Percentiles rank a stretch among this genome's conserved stretches.
These are phyloP conservation scores for Acipenser ruthenus DNA, from an alignment of 2,797 vertebrate genomes.

Conservation along the genomic window DNA sequence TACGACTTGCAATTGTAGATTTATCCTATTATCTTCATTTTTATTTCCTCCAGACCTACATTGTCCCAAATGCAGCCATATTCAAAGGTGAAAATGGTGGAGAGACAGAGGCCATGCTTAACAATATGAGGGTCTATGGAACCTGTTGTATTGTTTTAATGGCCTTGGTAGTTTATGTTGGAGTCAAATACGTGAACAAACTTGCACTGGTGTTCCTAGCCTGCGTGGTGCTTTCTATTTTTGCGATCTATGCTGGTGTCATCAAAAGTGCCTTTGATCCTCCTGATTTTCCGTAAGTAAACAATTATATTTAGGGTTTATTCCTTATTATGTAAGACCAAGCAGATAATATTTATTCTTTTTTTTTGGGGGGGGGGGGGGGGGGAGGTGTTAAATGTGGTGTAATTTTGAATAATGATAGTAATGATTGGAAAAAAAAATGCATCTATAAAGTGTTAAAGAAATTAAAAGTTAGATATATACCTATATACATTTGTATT, in stretches of 20 bases:
- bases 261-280: conserved; percentile 86
- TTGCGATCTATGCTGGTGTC: conserved; percentile 91
- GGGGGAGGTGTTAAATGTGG: too few species aligned
- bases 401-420: too few species aligned
- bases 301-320: background rate
- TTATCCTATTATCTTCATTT: background rate
- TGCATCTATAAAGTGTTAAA: too few species aligned
- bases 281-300: conserved; percentile 81
- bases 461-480: too few species aligned
- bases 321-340: background rate
- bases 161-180: conserved; percentile 86
- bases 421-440: too few species aligned
- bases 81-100: conserved; percentile 47
- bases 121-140: conserved; percentile 93
- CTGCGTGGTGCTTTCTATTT: conserved; percentile 88
- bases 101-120: conserved; percentile 62
- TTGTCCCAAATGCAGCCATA: conserved; percentile 81
- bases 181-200: conserved; percentile 95
- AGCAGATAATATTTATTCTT: too few species aligned
- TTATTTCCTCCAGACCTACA: conserved; percentile 72
- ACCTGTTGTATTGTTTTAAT: conserved; percentile 79
- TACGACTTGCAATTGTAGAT: too few species aligned
- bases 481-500: too few species aligned
- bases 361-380: too few species aligned
- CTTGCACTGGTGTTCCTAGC: conserved; percentile 88